These are phyloP conservation scores for Aplysia californica DNA, from an alignment of 1,140 invertebrate genomes.

Conservation along the genomic window DNA sequence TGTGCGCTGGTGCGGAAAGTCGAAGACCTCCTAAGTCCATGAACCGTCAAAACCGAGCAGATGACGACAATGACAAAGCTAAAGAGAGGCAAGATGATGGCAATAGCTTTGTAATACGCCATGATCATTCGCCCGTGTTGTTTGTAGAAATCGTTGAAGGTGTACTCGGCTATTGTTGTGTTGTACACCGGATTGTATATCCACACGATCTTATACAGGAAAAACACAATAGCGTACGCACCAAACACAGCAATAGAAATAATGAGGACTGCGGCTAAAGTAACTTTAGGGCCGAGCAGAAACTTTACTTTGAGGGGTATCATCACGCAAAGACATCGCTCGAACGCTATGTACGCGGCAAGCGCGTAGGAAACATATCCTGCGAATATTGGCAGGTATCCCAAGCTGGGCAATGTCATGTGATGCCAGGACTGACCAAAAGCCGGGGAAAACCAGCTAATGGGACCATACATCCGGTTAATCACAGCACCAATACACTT, in stretches of 20 bases:
- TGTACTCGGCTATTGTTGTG: not conserved
- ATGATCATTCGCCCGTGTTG: not conserved
- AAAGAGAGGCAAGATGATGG: not conserved
- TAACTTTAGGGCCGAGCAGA: not conserved
- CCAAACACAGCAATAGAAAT: not conserved
- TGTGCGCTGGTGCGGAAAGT: not conserved
- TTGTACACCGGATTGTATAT: not conserved
- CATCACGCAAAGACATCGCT: not conserved
- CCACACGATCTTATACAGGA: not conserved
- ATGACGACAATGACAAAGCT: not conserved
- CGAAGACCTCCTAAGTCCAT: not conserved
- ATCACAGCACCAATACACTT: not conserved
- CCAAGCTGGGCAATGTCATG: not conserved
- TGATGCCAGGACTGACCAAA: not conserved
- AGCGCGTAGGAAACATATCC: slow-evolving; percentile 4
- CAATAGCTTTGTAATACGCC: slow-evolving; percentile 1
- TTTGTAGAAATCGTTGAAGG: slow-evolving; percentile 8
- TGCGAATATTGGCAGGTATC: not conserved
- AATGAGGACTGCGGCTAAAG: not conserved
- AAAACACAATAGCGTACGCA: not conserved
- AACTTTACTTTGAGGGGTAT: not conserved
- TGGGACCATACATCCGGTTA: not conserved
- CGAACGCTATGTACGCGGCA: not conserved
- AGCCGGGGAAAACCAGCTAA: not conserved
- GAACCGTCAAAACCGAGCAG: not conserved